Evolutionary conservation across 23 tunicate genomes (phyloP).

Genomic region (Halocynthia roretzi): DNA sequence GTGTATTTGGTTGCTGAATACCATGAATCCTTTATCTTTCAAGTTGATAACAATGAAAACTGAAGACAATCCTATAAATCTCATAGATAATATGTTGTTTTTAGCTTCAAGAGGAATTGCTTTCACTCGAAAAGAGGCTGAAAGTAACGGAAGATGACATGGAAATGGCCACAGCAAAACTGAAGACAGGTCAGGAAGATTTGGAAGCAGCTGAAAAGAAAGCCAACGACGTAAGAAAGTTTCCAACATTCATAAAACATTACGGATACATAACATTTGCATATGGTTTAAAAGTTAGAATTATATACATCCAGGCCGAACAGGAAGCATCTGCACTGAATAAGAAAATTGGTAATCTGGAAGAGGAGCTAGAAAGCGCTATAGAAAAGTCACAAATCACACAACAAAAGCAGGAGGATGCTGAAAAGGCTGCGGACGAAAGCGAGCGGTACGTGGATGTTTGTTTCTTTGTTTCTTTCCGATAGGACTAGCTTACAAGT

Average conservation of each 20-base stretch:
- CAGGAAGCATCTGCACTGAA: constrained; percentile 2
- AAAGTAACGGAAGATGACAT: constrained; percentile 42
- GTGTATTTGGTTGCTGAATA: no score
- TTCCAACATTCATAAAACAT: neutral
- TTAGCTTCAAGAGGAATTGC: constrained; percentile 25
- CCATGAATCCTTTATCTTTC: no score
- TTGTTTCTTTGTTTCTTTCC: no score
- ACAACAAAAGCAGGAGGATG: constrained; percentile 35
- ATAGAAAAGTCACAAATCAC: constrained; percentile 25
- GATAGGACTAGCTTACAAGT: no score
- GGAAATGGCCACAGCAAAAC: constrained; percentile 14
- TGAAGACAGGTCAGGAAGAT: constrained; percentile 19
- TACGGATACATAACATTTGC: neutral
- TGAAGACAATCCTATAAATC: no score
- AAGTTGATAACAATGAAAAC: no score
- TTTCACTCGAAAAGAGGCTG: constrained; percentile 9
- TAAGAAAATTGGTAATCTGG: constrained; percentile 27
- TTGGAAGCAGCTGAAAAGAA: constrained; percentile 36
- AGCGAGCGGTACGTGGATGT: constrained; percentile 32
- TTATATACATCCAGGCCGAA: neutral
- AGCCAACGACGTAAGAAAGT: constrained; percentile 22
- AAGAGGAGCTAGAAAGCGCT: constrained; percentile 29
- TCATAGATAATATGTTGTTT: neutral
- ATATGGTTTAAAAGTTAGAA: neutral
- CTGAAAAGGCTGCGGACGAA: constrained; percentile 44